Base-by-base conservation (phyloP, 1,140 invertebrate genomes). In the Caenorhabditis remanei region DNA sequence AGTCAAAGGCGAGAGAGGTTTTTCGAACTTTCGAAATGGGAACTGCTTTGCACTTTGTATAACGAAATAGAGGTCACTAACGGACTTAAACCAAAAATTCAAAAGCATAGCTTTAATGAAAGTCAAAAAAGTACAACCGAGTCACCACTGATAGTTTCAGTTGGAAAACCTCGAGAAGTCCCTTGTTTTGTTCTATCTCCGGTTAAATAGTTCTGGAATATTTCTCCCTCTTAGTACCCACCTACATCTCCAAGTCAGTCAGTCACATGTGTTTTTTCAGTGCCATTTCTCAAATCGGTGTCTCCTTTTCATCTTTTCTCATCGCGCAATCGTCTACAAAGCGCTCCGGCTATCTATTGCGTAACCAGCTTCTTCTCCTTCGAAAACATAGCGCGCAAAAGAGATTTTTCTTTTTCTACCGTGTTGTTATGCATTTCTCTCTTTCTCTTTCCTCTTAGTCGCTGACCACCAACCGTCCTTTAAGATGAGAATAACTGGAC, bases 401-500 rank as follows among this genome's bases (percentile, higher is more conserved):
- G 46, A 79, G 46, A 79, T 79, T 79, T 79, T 50, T 79, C 46
- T 79, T 71, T 79, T 40, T 53, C 71, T 79, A 79, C 71, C 71
- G 71, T 79, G 43, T 79, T 79, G 71, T 79, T 79, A 79, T 79
- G 71, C 46, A 24, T 79, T 50, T 32, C 32, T 32, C 32, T 71
- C 65, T 46, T 32, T 71, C 14, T 63, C 32, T 19, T 32, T 65
- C 14, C 32, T 71, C 46, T 79, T 53, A 79, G 43, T 79, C 46
- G 71, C 46, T 79, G 71, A 79, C 71, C 71, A 79, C 71, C 40
- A 71, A 32, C 32, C 71, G 71, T 79, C 71, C 71, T 79, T 50
- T 79, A 79, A 79, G 71, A 79, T 79, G 71, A 79, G 46, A 79
- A 79, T 79, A 79, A 79, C 71, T 79, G 71, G 71, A 79, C 71